Evolutionary conservation across 2,113 vertebrate species (phyloP).

Genomic region (Lepidiolamprologus cunningtoni): DNA sequence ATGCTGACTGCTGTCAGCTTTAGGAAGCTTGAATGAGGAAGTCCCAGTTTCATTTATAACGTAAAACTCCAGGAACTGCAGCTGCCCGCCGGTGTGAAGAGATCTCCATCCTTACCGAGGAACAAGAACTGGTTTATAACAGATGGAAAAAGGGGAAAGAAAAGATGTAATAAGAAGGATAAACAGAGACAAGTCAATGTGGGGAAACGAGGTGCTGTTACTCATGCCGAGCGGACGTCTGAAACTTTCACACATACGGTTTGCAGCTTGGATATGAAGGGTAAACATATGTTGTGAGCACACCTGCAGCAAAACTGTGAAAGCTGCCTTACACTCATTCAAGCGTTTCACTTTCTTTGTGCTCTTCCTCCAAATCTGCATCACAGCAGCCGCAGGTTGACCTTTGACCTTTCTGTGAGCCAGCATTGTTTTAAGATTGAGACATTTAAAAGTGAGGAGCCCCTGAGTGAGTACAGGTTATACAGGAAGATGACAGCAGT

Average conservation of each 20-base stretch:
- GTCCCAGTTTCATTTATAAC: background rate
- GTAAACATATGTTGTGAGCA: background rate
- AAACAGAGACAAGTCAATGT: background rate
- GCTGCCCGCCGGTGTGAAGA: background rate
- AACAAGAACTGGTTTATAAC: background rate
- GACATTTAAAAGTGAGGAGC: background rate
- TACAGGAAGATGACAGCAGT: background rate
- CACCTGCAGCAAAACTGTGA: background rate
- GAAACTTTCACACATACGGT: accelerated
- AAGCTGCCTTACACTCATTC: background rate
- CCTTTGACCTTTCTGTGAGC: background rate
- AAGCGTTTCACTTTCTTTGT: background rate
- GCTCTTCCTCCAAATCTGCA: background rate
- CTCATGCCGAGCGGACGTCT: accelerated
- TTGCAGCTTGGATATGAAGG: background rate
- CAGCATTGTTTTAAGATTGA: background rate
- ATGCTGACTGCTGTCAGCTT: accelerated
- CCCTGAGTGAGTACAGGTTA: background rate
- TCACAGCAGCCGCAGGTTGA: accelerated
- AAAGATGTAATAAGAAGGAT: background rate
- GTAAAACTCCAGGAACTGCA: background rate
- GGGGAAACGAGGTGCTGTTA: background rate
- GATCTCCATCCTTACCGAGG: accelerated
- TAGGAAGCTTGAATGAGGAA: background rate
- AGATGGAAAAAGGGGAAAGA: background rate